Base-by-base conservation (phyloP, 1,140 invertebrate genomes). In the Bursaphelenchus mucronatus region DNA sequence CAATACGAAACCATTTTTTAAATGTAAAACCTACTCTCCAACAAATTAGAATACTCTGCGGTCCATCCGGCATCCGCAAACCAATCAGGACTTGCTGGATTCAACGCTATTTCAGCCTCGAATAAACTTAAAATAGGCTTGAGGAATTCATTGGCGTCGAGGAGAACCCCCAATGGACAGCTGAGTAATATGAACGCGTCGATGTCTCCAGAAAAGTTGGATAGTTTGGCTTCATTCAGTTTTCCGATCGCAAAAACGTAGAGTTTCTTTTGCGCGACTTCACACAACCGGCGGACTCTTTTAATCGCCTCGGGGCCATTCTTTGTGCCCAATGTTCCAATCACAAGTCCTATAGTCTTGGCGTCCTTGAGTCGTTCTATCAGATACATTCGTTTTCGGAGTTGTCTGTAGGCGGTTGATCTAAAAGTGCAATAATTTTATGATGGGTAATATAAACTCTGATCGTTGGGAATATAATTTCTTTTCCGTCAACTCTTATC, bases 191-290 rank as follows among this genome's bases (percentile, higher is more conserved):
- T 54, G 46, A 75, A 75, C 11, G 51, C 63, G 47, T 77, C 73
- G 11, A 75, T 76, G 17, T 75, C 74, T 2, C 43, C 50, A 19
- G 73, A 70, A 58, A 75, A 75, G 51, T 75, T 75, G 11, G 73
- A 71, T 17, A 75, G 57, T 46, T 75, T 75, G 0, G 73, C 71
- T 45, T 74, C 73, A 40, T 75, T 75, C 41, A 75, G 19, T 61
- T 75, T 75, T 21, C 73, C 73, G 39, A 75, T 71, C n/a, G 65
- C 76, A 39, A 75, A 67, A 30, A 76, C 74, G 52, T 75, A 75
- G 15, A 74, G 50, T 50, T 77, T 76, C 50, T 75, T 75, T 5
- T 51, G 15, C 7, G 63, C 73, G 13, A n/a, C 55, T 41, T 75
- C 68, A 68, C 73, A 75, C 0, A 75, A 61, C 15, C 65, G 21